Evolutionary conservation across 2,888 invertebrate genomes (phyloP).

Genomic region (Girardia tigrina): DNA sequence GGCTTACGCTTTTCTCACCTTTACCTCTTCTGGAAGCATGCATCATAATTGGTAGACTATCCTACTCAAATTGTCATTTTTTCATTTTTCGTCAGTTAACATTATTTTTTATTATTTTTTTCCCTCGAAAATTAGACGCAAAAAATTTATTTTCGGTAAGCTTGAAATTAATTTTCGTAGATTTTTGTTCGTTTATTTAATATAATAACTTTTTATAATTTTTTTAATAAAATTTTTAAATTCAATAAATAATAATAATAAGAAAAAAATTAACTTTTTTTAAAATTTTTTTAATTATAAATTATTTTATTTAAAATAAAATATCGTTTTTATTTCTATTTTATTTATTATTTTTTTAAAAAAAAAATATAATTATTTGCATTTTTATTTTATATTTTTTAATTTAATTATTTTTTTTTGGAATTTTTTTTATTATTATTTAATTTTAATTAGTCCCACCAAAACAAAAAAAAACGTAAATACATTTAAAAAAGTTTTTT

Average conservation of each 20-base stretch:
- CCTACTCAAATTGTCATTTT: slow-evolving; percentile 23
- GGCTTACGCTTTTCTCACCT: slow-evolving; percentile 17
- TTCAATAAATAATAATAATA: not conserved
- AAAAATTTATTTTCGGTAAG: not conserved
- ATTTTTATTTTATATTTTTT: not conserved
- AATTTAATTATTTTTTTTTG: not conserved
- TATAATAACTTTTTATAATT: not conserved
- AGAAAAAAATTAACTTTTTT: not conserved
- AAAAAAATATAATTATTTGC: too few relatives aligned
- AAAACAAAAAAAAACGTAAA: too few relatives aligned
- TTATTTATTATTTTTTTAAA: not conserved
- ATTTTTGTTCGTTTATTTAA: too few relatives aligned
- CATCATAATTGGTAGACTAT: slow-evolving; percentile 23
- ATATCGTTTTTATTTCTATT: not conserved
- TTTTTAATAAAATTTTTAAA: not conserved
- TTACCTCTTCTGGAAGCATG: slow-evolving; percentile 14
- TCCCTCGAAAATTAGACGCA: not conserved
- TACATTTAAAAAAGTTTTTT: too few relatives aligned
- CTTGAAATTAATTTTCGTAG: not conserved
- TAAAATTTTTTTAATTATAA: not conserved
- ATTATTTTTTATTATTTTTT: not conserved
- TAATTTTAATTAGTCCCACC: too few relatives aligned
- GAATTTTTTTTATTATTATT: too few relatives aligned
- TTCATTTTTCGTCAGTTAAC: not conserved
- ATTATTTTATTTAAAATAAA: not conserved